Conservation (phyloP, 2,113 vertebrate genomes). For the Chionomys nivalis region DNA sequence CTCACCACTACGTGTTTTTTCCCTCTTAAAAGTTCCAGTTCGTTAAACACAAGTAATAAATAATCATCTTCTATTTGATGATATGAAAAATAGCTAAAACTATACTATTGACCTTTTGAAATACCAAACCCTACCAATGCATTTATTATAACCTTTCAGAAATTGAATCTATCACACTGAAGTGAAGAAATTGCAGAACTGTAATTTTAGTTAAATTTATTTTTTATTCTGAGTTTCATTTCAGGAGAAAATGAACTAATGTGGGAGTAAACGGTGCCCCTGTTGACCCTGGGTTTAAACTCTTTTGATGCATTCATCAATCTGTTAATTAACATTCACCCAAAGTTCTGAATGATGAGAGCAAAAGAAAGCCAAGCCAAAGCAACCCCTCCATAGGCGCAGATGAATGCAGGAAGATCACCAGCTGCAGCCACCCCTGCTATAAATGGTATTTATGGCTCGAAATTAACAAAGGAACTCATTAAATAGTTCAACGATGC, state of each 20-base stretch:
- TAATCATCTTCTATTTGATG: conserved; percentile 52
- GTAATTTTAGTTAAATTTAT: conserved; percentile 67
- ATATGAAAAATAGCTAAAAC: conserved; percentile 53
- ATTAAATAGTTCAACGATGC: neutral
- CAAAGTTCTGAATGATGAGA: conserved; percentile 55
- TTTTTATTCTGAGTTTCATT: conserved; percentile 47
- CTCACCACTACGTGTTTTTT: neutral
- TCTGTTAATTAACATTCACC: conserved; percentile 70
- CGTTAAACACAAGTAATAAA: conserved; percentile 27
- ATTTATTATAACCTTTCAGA: conserved; percentile 76
- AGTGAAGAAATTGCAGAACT: conserved; percentile 52
- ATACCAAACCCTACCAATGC: conserved; percentile 51
- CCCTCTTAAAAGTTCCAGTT: neutral
- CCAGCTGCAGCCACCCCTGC: neutral
- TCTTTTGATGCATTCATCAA: conserved; percentile 67
- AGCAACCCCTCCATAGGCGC: neutral
- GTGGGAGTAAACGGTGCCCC: conserved; percentile 62
- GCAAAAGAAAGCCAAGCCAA: neutral
- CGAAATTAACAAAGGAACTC: conserved; percentile 49
- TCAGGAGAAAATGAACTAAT: conserved; percentile 62
- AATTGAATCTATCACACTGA: conserved; percentile 65
- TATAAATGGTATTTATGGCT: conserved; percentile 35
- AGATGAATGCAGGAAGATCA: neutral
- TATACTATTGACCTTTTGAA: conserved; percentile 72
- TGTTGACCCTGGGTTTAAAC: conserved; percentile 26